Evolutionary conservation across 2,797 vertebrate species (phyloP).

Genomic region (Coreius guichenoti): DNA sequence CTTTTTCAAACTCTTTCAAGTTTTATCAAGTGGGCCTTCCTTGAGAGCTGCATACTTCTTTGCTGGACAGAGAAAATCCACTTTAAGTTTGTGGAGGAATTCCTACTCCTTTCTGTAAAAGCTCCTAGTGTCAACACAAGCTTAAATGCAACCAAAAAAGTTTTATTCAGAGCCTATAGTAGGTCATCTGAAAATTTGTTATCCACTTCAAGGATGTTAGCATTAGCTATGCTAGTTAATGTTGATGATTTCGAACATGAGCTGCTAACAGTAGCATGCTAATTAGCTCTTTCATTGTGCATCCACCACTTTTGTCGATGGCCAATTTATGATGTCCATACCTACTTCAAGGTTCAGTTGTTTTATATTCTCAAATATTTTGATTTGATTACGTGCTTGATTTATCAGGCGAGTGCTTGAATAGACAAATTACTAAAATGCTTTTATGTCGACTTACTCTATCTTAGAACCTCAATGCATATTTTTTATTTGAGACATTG

Average conservation of each 20-base stretch:
- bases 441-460: slow-evolving; percentile 32
- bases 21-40: neutral
- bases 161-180: neutral
- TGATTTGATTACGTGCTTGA: neutral
- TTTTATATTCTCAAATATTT: neutral
- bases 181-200: neutral
- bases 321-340: neutral
- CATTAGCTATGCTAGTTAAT: neutral
- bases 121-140: neutral
- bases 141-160: neutral
- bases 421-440: neutral
- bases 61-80: neutral
- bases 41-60: neutral
- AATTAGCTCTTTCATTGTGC: neutral
- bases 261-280: neutral
- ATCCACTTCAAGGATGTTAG: neutral
- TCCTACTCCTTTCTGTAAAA: neutral
- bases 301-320: neutral
- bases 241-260: neutral
- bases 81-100: neutral
- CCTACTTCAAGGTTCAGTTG: neutral
- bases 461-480: slow-evolving; percentile 44
- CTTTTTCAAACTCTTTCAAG: slow-evolving; percentile 22
- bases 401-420: neutral
- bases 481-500: neutral